Evolutionary conservation across 2,113 vertebrate species (phyloP), one percentile per base, ranked within the genome.

Genomic region (Pedionomus torquatus): DNA sequence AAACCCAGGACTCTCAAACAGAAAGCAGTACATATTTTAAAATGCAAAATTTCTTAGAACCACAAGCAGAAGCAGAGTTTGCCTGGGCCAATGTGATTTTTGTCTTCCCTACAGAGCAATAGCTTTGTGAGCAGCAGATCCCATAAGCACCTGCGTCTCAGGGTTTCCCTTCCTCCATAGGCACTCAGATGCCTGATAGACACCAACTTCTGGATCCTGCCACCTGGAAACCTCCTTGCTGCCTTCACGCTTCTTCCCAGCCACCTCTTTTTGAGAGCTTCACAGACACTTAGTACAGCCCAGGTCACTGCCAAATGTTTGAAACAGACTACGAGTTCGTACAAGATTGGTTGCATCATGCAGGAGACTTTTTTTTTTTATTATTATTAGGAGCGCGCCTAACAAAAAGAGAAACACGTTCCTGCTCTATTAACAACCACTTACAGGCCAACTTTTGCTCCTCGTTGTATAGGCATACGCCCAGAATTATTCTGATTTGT

Each of bases 11-110:
- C n/a, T 18, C 30, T n/a, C 25, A 46, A 54, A 49, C 25, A 66
- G 13, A 89, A 83, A 83, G 7, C 41, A 55, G 30, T 3, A n/a
- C 4, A 2, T 51, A 43, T 26, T 69, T 72, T 57, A 15, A 89
- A 94, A 85, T 5, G 7, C 10, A 30, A 13, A 83, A 48, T 31
- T 51, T 26, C 52, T 72, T 26, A 37, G 35, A 89, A 72, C 13
- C 23, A 6, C 2, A 23, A 89, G 43, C 37, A 90, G 44, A 80
- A 65, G 30, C 26, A 71, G 39, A 87, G 77, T 72, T 75, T 4
- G 2, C 30, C 18, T 63, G 20, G 35, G 75, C 19, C 4, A 1
- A 3, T n/a, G 13, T 3, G 3, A 0, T 7, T 75, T 82, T 78
- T 72, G 37, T 23, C 18, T 82, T 66, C 83, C 48, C 64, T 43